Base-by-base conservation (phyloP, 2,113 vertebrate genomes). In the Dasyornis broadbenti region DNA sequence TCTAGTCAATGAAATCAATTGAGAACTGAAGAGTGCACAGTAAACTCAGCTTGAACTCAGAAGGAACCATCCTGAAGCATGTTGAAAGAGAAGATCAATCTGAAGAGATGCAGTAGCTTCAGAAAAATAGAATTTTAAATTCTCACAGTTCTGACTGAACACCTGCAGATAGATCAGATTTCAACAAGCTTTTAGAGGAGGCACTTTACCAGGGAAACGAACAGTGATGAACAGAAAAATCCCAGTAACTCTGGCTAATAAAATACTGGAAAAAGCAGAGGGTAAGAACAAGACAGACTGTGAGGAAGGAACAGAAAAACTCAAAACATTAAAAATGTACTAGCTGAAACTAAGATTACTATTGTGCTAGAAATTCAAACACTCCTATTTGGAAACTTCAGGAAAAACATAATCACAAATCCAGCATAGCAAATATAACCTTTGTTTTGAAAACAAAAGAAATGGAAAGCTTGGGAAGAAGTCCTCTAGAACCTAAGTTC, bases 371-470 rank as follows among this genome's bases (percentile, higher is more conserved):
- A 37, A 83, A 73, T 69, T 53, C n/a, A 66, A 24, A 75, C 6
- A 54, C 0, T 4, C 6, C n/a, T 30, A 61, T 9, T 6, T 45
- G 37, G 33, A 84, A 84, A 21, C 37, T 53, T 84, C 10, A 45
- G 66, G 6, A 13, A 33, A 49, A 42, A 57, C 30, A 7, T 3
- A 61, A 54, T 20, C 10, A 35, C 33, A 80, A 89, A 80, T 37
- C 0, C 0, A n/a, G 11, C 9, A 66, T 1, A 61, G 18, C 54
- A 77, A 93, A 81, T 23, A 52, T 1, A 17, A 13, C 2, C 4
- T n/a, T 71, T 63, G 15, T 23, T 60, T 63, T 44, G 23, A 61
- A 71, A 79, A 54, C 9, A 60, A 75, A 75, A 60, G 19, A 78
- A 73, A 50, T 15, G 0, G 11, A 50, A 73, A n/a, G 7, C 21